phyloP scores from a whole-genome alignment of 1,140 invertebrate species.

The Heliothis virescens region DNA sequence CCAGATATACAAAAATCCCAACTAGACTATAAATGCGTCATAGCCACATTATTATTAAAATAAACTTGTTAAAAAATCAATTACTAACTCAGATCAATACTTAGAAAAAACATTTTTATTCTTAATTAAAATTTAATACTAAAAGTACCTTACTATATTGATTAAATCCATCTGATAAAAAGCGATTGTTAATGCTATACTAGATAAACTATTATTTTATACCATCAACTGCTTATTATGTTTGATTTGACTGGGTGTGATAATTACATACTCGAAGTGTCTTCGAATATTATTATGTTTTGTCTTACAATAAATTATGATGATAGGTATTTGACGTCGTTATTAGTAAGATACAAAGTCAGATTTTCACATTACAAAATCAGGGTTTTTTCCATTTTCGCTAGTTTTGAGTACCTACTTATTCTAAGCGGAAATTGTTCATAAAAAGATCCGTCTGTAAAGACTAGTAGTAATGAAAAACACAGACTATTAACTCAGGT shows the following conservation, averaged over 20 bases:
- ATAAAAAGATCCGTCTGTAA: no score
- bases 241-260: neutral
- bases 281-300: conserved; percentile 1
- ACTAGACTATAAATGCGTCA: neutral
- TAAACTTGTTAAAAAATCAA: neutral
- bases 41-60: neutral
- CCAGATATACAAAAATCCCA: neutral
- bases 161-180: neutral
- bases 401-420: no score
- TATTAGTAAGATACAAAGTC: neutral
- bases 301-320: neutral
- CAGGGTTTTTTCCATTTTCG: neutral
- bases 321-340: neutral
- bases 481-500: no score
- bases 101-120: neutral
- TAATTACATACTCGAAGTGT: neutral
- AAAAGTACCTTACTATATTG: neutral
- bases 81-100: neutral
- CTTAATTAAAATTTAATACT: neutral
- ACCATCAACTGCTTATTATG: conserved; percentile 14
- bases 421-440: no score
- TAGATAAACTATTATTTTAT: conserved; percentile 29
- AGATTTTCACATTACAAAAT: no score
- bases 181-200: neutral
- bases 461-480: no score